Percentiles rank a stretch among this genome's conserved stretches.
phyloP scores from a whole-genome alignment of 2,113 vertebrate genomes.

The Chamaea fasciata region DNA sequence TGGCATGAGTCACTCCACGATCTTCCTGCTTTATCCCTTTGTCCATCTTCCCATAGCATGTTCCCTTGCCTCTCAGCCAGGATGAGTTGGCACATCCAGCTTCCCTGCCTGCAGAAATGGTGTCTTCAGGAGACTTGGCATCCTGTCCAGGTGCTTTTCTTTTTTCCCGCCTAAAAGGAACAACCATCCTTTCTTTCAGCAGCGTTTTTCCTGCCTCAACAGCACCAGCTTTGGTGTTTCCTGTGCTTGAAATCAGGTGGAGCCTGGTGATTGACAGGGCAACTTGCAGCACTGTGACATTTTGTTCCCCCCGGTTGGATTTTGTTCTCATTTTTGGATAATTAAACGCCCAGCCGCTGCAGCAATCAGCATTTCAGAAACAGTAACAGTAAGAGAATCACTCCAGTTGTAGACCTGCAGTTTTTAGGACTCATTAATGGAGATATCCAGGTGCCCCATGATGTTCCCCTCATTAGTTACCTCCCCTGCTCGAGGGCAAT shows the following conservation, averaged over 20 bases:
- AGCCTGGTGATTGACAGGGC: background rate
- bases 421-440: background rate
- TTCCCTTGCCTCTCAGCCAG: accelerated
- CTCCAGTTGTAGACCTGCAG: background rate
- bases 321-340: background rate
- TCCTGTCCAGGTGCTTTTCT: background rate
- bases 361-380: background rate
- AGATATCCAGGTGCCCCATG: background rate
- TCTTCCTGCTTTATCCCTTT: background rate
- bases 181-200: background rate
- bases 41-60: background rate
- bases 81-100: background rate
- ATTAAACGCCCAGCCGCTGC: background rate
- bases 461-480: background rate
- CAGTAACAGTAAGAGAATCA: background rate
- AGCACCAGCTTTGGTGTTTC: background rate
- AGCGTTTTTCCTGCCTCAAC: background rate
- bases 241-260: background rate
- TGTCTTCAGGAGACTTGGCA: background rate
- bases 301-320: background rate
- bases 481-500: background rate
- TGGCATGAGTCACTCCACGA: accelerated
- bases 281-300: background rate
- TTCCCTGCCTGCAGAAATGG: accelerated
- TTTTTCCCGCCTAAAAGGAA: too few species aligned